Evolutionary conservation across 2,113 vertebrate species (phyloP).

Genomic region (Noturus placidus): DNA sequence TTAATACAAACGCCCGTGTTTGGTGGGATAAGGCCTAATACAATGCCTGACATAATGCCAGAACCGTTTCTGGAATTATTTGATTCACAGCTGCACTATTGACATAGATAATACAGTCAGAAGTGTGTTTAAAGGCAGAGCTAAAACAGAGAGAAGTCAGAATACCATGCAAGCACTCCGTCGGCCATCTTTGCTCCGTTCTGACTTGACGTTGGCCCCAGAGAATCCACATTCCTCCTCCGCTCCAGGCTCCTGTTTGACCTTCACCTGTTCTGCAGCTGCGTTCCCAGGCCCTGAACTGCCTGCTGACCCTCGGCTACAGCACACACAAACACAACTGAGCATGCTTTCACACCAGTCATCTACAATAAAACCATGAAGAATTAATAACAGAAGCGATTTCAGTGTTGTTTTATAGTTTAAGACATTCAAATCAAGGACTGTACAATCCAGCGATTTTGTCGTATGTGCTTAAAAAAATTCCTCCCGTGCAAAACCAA

Average conservation of each 20-base stretch:
- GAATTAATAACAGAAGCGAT: background rate
- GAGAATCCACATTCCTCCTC: conserved; percentile 87
- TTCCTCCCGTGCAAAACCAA: background rate
- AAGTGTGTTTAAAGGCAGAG: background rate
- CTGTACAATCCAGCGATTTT: background rate
- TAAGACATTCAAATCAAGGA: background rate
- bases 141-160: background rate
- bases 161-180: conserved; percentile 96
- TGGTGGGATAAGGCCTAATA: background rate
- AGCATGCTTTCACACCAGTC: background rate
- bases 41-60: background rate
- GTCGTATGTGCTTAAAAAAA: background rate
- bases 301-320: conserved; percentile 88
- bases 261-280: conserved; percentile 83
- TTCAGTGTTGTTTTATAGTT: too few species aligned
- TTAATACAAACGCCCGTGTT: background rate
- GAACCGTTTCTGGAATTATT: background rate
- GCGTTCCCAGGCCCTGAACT: conserved; percentile 73
- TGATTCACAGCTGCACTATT: background rate
- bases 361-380: background rate
- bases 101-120: background rate
- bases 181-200: conserved; percentile 83
- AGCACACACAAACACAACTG: conserved; percentile 10
- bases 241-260: conserved; percentile 92
- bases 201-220: conserved; percentile 82